Evolutionary conservation across 2,113 vertebrate species (phyloP), one percentile per base, ranked within the genome.

Genomic region (Chlorodrepanis virens): DNA sequence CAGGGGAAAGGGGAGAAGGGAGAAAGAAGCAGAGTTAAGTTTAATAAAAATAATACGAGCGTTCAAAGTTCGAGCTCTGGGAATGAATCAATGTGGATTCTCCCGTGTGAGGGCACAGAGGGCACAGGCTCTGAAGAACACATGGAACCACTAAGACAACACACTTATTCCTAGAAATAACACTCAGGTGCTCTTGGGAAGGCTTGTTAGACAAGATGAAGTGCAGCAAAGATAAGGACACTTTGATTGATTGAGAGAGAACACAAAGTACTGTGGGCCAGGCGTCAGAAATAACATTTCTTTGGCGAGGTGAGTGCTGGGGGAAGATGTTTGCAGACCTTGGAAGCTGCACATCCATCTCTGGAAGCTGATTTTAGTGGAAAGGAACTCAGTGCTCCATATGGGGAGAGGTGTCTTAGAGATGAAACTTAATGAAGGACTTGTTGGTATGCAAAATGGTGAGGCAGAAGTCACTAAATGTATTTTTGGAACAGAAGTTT

Each of bases 141-240:
- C 72, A 53, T 78, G 72, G 64, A 69, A 74, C 59, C 83, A 84
- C 60, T 92, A 83, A 95, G 44, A 39, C 31, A 81, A 10, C 20
- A 8, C 2, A 3, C 14, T 92, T 49, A 68, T 89, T 92, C 94
- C 92, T 96, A 94, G 96, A 96, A 95, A 79, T 56, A 52, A 94
- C 92, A 61, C 9, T 57, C 6, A 6, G 53, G 68, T 87, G 37
- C 31, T 67, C 89, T 64, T 2, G 56, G 72, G 69, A 63, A 37
- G 2, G 5, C 31, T 44, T 49, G n/a, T 60, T 78, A 60, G 77
- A 40, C 69, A 72, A 87, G 78, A 72, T 20, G 54, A 85, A 95
- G 54, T 28, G 47, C 37, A 75, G 54, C 56, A 68, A 49, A 92
- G 85, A 92, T 90, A 95, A 81, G 60, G 84, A 13, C 22, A 7